Conservation (phyloP, 1,140 invertebrate genomes). For the Papilio dardanus region DNA sequence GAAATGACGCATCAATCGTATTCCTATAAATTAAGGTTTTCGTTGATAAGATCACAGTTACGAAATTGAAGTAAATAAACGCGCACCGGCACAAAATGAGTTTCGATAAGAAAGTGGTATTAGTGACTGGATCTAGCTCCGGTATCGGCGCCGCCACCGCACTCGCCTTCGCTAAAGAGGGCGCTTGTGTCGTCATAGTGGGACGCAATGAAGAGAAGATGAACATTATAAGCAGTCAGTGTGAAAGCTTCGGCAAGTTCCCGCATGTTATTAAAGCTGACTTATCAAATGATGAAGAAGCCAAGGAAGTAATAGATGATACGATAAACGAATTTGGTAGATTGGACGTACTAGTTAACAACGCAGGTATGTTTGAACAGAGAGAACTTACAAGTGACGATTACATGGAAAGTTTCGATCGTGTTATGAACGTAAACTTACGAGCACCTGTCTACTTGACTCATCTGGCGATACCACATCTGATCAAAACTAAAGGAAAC, state of each 20-base stretch:
- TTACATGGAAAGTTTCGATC: slow-evolving; percentile 40
- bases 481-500: slow-evolving; percentile 45
- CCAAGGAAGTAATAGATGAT: slow-evolving; percentile 82
- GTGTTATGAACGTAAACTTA: slow-evolving; percentile 81
- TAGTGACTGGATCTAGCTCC: slow-evolving; percentile 91
- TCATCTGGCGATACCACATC: slow-evolving; percentile 31
- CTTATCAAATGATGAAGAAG: slow-evolving; percentile 71
- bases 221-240: background rate
- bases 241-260: slow-evolving; percentile 21
- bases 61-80: too few species aligned
- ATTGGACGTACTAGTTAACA: slow-evolving; percentile 87
- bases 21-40: too few species aligned
- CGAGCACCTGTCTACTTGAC: slow-evolving; percentile 37
- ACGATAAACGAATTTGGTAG: slow-evolving; percentile 84
- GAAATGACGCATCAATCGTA: too few species aligned
- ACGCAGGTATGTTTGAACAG: slow-evolving; percentile 86
- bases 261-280: slow-evolving; percentile 33
- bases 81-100: slow-evolving; percentile 41
- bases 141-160: slow-evolving; percentile 92
- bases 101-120: slow-evolving; percentile 82
- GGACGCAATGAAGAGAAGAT: slow-evolving; percentile 85
- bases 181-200: slow-evolving; percentile 78
- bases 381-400: slow-evolving; percentile 16
- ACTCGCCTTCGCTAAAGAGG: slow-evolving; percentile 84
- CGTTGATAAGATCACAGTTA: too few species aligned